phyloP scores from a whole-genome alignment of 2,888 invertebrate species.

The Dilophus febrilis region DNA sequence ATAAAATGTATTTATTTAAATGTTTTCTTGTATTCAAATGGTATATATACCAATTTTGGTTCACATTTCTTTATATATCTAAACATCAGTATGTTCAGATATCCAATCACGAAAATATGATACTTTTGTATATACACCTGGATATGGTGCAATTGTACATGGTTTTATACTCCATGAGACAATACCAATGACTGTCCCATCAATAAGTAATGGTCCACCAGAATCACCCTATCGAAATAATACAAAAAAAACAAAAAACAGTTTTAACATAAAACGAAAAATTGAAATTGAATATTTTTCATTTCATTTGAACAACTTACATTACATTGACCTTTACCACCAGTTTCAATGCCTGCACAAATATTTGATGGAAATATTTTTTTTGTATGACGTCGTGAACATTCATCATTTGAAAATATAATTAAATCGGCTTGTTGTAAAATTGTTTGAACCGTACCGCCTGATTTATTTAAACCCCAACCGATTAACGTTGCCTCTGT shows the following conservation, averaged over 20 bases:
- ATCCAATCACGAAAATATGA: constrained; percentile 21
- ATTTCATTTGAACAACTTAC: too few relatives aligned
- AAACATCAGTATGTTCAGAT: neutral
- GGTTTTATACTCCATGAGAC: constrained; percentile 33
- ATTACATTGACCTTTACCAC: constrained; percentile 32
- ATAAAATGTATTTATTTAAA: too few relatives aligned
- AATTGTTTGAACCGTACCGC: constrained; percentile 20
- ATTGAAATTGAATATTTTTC: too few relatives aligned
- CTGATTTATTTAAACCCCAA: constrained; percentile 23
- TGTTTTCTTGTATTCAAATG: too few relatives aligned
- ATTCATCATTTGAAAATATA: constrained; percentile 25
- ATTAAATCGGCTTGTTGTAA: constrained; percentile 27
- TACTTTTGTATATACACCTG: constrained; percentile 31
- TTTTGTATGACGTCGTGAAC: constrained; percentile 19
- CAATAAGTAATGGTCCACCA: constrained; percentile 28
- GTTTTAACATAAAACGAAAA: too few relatives aligned
- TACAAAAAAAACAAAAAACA: too few relatives aligned
- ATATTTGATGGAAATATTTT: constrained; percentile 24
- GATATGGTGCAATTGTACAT: constrained; percentile 27
- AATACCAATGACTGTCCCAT: constrained; percentile 27
- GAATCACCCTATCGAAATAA: constrained; percentile 23
- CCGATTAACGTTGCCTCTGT: constrained; percentile 20
- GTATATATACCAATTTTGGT: too few relatives aligned
- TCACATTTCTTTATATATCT: too few relatives aligned
- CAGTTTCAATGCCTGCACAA: constrained; percentile 30